These are phyloP conservation scores for Sepiola atlantica DNA, from an alignment of 2,888 invertebrate genomes.

Conservation along the genomic window DNA sequence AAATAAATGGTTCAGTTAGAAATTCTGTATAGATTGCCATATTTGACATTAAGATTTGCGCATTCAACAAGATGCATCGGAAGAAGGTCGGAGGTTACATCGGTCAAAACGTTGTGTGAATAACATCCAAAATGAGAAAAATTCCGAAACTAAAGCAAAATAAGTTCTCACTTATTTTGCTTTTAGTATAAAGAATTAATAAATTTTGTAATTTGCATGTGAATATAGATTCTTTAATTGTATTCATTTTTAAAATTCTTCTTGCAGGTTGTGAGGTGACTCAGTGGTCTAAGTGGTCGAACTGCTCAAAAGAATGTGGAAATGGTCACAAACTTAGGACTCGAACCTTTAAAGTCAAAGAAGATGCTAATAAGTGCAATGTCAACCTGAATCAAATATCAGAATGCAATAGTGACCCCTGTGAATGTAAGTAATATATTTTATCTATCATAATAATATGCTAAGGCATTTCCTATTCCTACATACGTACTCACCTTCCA, in stretches of 20 bases:
- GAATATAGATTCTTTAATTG: not conserved
- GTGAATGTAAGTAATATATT: not conserved
- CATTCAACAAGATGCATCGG: too few species aligned
- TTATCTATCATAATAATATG: not conserved
- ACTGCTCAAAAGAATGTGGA: conserved; percentile 51
- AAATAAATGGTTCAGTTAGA: too few species aligned
- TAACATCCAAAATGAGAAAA: too few species aligned
- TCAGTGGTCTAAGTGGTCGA: conserved; percentile 50
- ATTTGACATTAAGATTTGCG: too few species aligned
- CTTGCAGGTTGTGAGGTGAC: conserved; percentile 51
- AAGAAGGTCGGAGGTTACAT: too few species aligned
- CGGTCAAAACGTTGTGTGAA: too few species aligned
- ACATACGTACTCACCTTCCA: too few species aligned
- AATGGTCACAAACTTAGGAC: conserved; percentile 40
- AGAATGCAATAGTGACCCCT: not conserved
- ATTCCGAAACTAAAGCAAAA: too few species aligned
- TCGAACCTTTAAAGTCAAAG: not conserved
- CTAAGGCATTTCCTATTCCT: too few species aligned
- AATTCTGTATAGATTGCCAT: too few species aligned
- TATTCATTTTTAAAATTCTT: not conserved
- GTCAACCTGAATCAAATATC: not conserved
- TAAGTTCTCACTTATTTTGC: too few species aligned
- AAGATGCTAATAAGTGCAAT: not conserved
- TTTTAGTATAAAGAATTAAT: not conserved
- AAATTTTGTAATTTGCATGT: not conserved